Conservation (phyloP, 2,797 vertebrate genomes). For the Acomys russatus region DNA sequence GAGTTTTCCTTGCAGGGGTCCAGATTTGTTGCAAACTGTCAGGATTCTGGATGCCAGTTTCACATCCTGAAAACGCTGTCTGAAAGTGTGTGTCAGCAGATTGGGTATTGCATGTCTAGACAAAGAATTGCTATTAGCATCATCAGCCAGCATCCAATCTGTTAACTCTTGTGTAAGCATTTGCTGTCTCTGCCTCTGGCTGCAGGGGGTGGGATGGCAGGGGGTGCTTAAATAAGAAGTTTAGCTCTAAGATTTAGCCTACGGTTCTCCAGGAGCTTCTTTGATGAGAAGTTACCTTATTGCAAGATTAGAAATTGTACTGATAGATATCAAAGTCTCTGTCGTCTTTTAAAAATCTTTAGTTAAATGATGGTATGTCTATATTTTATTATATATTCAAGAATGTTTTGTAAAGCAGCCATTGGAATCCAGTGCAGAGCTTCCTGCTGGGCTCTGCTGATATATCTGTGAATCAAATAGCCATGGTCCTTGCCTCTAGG, state of each 20-base stretch:
- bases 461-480: conserved; percentile 13
- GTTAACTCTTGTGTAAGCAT: conserved; percentile 78
- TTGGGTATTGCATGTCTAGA: conserved; percentile 79
- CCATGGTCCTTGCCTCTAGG: background rate
- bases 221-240: conserved; percentile 61
- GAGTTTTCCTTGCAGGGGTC: conserved; percentile 42
- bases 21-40: conserved; percentile 67
- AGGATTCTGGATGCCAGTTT: conserved; percentile 74
- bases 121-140: conserved; percentile 83
- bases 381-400: conserved; percentile 44
- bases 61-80: conserved; percentile 72
- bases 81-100: conserved; percentile 82
- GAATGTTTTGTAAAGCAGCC: conserved; percentile 35
- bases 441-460: conserved; percentile 10
- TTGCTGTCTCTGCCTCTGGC: conserved; percentile 71
- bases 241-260: conserved; percentile 70
- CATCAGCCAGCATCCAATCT: conserved; percentile 78
- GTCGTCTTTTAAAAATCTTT: background rate
- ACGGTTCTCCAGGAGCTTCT: conserved; percentile 44
- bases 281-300: conserved; percentile 18
- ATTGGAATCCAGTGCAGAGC: background rate
- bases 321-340: conserved; percentile 51
- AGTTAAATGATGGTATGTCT: conserved; percentile 34
- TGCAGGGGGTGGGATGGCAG: background rate
- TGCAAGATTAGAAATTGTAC: conserved; percentile 53